phyloP scores from a whole-genome alignment of 1,140 invertebrate genomes.

The Drosophila dunni region DNA sequence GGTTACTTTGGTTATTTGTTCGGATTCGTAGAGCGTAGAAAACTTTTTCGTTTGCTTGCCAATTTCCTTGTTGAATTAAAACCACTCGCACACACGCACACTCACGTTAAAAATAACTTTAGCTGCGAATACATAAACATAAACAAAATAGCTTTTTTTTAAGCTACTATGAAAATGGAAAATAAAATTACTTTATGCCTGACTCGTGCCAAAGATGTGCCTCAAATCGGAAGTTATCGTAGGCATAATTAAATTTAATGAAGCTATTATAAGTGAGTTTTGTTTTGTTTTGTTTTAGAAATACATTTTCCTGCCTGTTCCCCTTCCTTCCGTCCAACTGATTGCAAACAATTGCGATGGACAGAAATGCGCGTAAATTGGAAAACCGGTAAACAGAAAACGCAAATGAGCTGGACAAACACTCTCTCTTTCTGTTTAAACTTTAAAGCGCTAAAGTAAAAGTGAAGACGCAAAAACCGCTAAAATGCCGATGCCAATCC shows the following conservation, averaged over 20 bases:
- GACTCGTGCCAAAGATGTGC: slow-evolving; percentile 60
- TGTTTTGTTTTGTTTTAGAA: slow-evolving; percentile 17
- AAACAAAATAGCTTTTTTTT: slow-evolving; percentile 22
- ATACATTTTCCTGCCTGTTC: slow-evolving; percentile 18
- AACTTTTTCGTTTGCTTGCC: slow-evolving; percentile 44
- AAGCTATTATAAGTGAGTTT: slow-evolving; percentile 57
- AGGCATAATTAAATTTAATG: slow-evolving; percentile 78
- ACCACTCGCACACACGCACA: slow-evolving; percentile 20
- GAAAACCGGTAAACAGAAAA: slow-evolving; percentile 76
- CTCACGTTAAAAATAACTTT: slow-evolving; percentile 28
- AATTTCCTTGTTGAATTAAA: slow-evolving; percentile 45
- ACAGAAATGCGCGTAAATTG: slow-evolving; percentile 55
- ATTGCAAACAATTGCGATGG: slow-evolving; percentile 29
- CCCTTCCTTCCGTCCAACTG: no score
- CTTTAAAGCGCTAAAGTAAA: slow-evolving; percentile 66
- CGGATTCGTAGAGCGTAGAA: slow-evolving; percentile 47
- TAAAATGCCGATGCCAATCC: slow-evolving; percentile 23
- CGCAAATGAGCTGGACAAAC: slow-evolving; percentile 77
- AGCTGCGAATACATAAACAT: slow-evolving; percentile 19
- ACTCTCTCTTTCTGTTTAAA: slow-evolving; percentile 75
- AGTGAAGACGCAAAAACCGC: slow-evolving; percentile 50
- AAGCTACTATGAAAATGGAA: slow-evolving; percentile 18
- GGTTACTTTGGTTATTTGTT: slow-evolving; percentile 53
- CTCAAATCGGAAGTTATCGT: slow-evolving; percentile 65
- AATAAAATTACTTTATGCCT: slow-evolving; percentile 39